A percentile compares a stretch with the other conserved stretches of the same genome.
Evolutionary conservation across 1,140 invertebrate species (phyloP).

Genomic region (Goniozus legneri): DNA sequence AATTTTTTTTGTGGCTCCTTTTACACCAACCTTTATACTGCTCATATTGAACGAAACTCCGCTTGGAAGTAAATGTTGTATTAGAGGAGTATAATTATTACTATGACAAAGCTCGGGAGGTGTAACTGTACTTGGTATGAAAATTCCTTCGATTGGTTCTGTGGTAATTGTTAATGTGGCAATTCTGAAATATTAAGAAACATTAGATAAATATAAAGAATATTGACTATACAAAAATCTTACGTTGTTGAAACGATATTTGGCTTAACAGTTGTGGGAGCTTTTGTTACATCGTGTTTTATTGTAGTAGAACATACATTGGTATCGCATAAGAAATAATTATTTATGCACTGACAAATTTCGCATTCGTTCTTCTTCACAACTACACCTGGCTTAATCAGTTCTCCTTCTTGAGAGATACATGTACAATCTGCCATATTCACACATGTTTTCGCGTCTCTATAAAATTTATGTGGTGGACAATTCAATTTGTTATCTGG

Average conservation of each 20-base stretch:
- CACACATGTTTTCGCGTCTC: conserved; percentile 69
- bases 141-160: conserved; percentile 20
- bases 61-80: conserved; percentile 12
- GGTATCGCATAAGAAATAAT: conserved; percentile 65
- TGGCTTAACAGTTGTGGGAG: no score
- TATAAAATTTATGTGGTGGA: conserved; percentile 55
- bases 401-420: conserved; percentile 57
- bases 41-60: conserved; percentile 62
- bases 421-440: conserved; percentile 68
- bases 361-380: conserved; percentile 60
- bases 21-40: conserved; percentile 41
- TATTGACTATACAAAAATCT: neutral
- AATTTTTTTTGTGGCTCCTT: conserved; percentile 31
- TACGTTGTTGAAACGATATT: neutral
- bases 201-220: no score
- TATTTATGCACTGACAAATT: conserved; percentile 73
- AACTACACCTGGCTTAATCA: conserved; percentile 64
- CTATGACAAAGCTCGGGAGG: conserved; percentile 54
- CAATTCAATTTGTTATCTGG: conserved; percentile 29
- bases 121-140: conserved; percentile 50
- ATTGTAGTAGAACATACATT: conserved; percentile 44
- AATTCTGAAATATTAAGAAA: no score
- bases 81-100: conserved; percentile 40
- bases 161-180: neutral
- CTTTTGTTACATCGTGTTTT: neutral